These are phyloP conservation scores for Peromyscus attwateri DNA, from an alignment of 2,797 vertebrate species.

Conservation along the genomic window DNA sequence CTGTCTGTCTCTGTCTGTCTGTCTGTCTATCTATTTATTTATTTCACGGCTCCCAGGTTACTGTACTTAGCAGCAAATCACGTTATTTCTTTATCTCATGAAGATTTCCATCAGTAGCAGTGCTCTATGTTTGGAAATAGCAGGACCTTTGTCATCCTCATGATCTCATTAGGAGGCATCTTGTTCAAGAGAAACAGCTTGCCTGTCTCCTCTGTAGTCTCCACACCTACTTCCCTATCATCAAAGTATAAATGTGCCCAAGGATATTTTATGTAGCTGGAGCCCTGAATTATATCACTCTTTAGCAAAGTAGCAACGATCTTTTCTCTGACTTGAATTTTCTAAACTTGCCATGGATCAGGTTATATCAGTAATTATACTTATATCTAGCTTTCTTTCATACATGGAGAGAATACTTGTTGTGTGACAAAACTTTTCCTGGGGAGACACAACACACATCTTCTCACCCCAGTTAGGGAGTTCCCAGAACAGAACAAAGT, in stretches of 20 bases:
- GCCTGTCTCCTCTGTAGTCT: neutral
- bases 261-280: neutral
- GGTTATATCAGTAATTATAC: neutral
- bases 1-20: neutral
- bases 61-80: neutral
- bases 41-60: neutral
- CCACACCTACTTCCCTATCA: neutral
- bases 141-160: neutral
- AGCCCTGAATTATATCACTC: neutral
- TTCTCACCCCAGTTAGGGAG: neutral
- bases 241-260: neutral
- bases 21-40: rapidly evolving
- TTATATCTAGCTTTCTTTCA: slow-evolving; percentile 28
- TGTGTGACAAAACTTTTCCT: neutral
- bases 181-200: neutral
- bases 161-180: neutral
- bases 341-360: neutral
- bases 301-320: neutral
- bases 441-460: neutral
- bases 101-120: neutral
- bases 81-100: neutral
- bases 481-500: neutral
- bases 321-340: neutral
- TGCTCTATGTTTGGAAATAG: neutral
- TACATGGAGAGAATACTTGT: neutral